Conservation (phyloP, 1,140 invertebrate genomes). For the Aricia agestis region DNA sequence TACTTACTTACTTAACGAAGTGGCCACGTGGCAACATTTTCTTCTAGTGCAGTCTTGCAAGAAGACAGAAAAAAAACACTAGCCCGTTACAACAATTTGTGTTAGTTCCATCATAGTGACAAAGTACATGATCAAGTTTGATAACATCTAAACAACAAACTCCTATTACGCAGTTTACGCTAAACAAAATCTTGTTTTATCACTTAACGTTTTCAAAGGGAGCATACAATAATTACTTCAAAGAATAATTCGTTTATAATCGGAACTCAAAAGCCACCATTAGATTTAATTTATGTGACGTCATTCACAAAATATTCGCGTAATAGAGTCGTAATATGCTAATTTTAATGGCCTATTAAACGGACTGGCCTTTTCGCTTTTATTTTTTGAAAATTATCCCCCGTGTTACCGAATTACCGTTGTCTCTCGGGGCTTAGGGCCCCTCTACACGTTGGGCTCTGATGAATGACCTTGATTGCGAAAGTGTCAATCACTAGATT, state of each 20-base stretch:
- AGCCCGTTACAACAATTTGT: no score
- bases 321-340: slow-evolving; percentile 6
- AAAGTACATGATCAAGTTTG: no score
- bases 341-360: slow-evolving; percentile 5
- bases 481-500: no score
- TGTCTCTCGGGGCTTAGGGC: neutral
- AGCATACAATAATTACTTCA: neutral
- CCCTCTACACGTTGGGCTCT: neutral
- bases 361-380: neutral
- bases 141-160: no score
- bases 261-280: neutral
- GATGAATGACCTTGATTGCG: neutral
- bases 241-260: neutral
- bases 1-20: no score
- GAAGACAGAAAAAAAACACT: no score
- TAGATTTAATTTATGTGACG: neutral
- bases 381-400: neutral
- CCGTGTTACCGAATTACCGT: neutral
- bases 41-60: no score
- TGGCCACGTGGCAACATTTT: no score
- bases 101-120: no score
- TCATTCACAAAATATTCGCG: neutral
- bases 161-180: no score
- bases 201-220: neutral
- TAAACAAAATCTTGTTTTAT: neutral